Conservation (phyloP, 2,113 vertebrate species). For the Monopterus albus region DNA sequence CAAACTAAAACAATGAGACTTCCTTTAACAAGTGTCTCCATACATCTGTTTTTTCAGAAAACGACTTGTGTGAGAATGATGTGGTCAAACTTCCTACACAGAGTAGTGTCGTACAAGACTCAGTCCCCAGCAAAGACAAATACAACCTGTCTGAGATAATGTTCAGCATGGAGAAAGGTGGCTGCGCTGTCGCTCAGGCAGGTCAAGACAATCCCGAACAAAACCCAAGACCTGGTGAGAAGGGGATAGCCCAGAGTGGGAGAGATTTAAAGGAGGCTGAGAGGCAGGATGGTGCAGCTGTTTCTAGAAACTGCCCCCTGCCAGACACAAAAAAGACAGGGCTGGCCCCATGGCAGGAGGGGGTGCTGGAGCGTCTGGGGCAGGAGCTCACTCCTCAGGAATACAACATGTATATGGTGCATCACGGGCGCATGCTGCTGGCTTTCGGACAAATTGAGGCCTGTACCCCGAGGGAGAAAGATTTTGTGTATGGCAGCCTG, state of each 20-base stretch:
- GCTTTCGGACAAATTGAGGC: constrained; percentile 91
- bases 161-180: constrained; percentile 88
- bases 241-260: neutral
- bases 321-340: constrained; percentile 81
- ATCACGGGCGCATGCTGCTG: constrained; percentile 88
- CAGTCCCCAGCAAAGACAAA: constrained; percentile 42
- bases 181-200: constrained; percentile 69
- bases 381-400: constrained; percentile 86
- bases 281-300: constrained; percentile 75
- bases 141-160: constrained; percentile 87
- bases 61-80: neutral
- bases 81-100: neutral
- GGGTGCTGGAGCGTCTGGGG: constrained; percentile 89
- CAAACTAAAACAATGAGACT: too few relatives aligned
- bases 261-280: constrained; percentile 30
- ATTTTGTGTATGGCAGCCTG: constrained; percentile 91
- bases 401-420: constrained; percentile 85
- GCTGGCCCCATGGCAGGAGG: constrained; percentile 80
- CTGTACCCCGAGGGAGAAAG: constrained; percentile 90
- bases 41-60: neutral
- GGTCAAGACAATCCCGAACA: constrained; percentile 29
- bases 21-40: too few relatives aligned
- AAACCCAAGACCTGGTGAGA: neutral
- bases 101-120: neutral
- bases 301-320: constrained; percentile 78